phyloP scores from a whole-genome alignment of 1,140 invertebrate species.

The Chironomus striatipennis region DNA sequence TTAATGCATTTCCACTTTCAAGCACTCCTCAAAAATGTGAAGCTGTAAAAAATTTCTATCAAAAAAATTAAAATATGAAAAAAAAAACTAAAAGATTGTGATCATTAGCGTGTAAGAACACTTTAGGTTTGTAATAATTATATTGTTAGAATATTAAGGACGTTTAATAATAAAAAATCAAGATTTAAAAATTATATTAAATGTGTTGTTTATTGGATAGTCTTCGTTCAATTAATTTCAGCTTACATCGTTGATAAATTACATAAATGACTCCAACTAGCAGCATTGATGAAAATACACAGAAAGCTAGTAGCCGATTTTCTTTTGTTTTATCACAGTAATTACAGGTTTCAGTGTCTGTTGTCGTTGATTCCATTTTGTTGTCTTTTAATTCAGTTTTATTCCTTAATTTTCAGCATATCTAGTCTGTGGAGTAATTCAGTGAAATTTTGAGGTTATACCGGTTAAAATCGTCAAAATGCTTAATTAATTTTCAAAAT shows the following conservation, averaged over 20 bases:
- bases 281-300: background rate
- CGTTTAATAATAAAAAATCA: background rate
- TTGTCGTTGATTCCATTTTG: background rate
- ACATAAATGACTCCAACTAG: constrained; percentile 16
- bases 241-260: background rate
- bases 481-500: no score
- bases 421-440: background rate
- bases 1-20: no score
- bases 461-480: no score
- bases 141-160: background rate
- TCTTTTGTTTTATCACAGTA: background rate
- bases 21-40: no score
- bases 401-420: background rate
- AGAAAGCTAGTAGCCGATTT: background rate
- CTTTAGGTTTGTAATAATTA: constrained; percentile 1
- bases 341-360: background rate
- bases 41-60: background rate
- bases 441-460: no score
- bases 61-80: background rate
- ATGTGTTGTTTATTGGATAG: background rate
- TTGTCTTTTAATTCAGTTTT: background rate
- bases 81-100: background rate
- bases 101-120: constrained; percentile 7
- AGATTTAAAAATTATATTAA: background rate
- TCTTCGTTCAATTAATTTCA: background rate